These are phyloP conservation scores for Orussus abietinus DNA, from an alignment of 1,140 invertebrate genomes.

Conservation along the genomic window DNA sequence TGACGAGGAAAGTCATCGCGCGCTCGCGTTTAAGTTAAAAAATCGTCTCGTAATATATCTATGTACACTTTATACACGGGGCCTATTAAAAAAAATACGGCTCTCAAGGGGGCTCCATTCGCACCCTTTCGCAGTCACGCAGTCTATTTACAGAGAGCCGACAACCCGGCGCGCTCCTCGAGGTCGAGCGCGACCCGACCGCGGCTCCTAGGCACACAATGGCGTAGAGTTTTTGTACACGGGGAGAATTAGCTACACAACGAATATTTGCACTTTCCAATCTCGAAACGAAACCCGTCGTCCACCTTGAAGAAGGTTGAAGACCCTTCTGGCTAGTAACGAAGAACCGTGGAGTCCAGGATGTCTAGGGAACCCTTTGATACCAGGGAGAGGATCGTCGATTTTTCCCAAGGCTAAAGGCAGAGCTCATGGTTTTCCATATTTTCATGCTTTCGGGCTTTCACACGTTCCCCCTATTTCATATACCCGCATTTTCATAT, in stretches of 20 bases:
- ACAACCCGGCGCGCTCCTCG: too few species aligned
- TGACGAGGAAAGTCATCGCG: neutral
- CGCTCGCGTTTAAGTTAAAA: slow-evolving; percentile 13
- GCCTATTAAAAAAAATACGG: slow-evolving; percentile 12
- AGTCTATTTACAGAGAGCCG: slow-evolving; percentile 6
- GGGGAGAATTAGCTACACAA: slow-evolving; percentile 28
- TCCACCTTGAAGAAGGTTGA: too few species aligned
- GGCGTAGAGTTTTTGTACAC: slow-evolving; percentile 29
- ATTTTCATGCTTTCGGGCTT: too few species aligned
- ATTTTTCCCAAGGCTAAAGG: neutral
- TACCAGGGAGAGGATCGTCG: too few species aligned
- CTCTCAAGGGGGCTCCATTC: neutral
- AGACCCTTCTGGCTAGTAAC: too few species aligned
- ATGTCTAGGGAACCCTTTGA: slow-evolving; percentile 11
- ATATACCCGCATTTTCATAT: too few species aligned
- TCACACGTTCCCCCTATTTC: too few species aligned
- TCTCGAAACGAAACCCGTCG: slow-evolving; percentile 14
- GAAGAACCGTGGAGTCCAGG: too few species aligned
- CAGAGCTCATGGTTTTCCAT: too few species aligned
- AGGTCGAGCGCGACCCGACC: too few species aligned
- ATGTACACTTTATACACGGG: slow-evolving; percentile 29
- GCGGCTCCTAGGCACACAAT: slow-evolving; percentile 8
- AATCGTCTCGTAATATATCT: too few species aligned
- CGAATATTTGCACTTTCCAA: slow-evolving; percentile 38
- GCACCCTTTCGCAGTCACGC: neutral